Percentiles rank a stretch among this genome's conserved stretches.
These are phyloP conservation scores for Nautilus pompilius DNA, from an alignment of 1,140 invertebrate species.

Conservation along the genomic window DNA sequence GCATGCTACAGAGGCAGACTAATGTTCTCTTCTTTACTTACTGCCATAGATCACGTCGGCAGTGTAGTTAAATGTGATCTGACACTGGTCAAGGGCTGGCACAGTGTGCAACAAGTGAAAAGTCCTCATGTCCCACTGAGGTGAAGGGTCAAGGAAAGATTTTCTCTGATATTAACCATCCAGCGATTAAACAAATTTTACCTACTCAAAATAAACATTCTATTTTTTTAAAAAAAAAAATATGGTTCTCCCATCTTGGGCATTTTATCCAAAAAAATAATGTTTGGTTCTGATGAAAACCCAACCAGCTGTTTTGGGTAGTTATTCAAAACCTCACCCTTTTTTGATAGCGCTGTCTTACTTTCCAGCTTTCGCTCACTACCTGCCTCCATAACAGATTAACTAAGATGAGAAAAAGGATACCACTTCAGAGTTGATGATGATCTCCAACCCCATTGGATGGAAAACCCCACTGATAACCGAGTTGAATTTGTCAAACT, in stretches of 20 bases:
- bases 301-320: too few species aligned
- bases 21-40: constrained; percentile 17
- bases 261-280: too few species aligned
- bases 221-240: too few species aligned
- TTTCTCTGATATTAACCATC: too few species aligned
- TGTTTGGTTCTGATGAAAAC: too few species aligned
- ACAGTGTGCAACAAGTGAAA: constrained; percentile 93
- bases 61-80: constrained; percentile 60
- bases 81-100: constrained; percentile 83
- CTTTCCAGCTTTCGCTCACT: neutral
- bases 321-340: neutral
- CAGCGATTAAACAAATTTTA: too few species aligned
- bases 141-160: constrained; percentile 31
- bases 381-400: neutral
- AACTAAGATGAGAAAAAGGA: constrained; percentile 45
- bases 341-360: neutral
- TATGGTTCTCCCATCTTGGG: too few species aligned
- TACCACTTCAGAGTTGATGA: constrained; percentile 64
- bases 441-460: constrained; percentile 86
- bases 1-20: neutral
- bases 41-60: constrained; percentile 62
- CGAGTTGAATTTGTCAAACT: constrained; percentile 97
- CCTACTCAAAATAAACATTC: too few species aligned
- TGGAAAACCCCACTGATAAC: constrained; percentile 94
- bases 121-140: constrained; percentile 91